A percentile compares a stretch with the other conserved stretches of the same genome.
These are phyloP conservation scores for Plectrocnemia conspersa DNA, from an alignment of 1,140 invertebrate species.

Conservation along the genomic window DNA sequence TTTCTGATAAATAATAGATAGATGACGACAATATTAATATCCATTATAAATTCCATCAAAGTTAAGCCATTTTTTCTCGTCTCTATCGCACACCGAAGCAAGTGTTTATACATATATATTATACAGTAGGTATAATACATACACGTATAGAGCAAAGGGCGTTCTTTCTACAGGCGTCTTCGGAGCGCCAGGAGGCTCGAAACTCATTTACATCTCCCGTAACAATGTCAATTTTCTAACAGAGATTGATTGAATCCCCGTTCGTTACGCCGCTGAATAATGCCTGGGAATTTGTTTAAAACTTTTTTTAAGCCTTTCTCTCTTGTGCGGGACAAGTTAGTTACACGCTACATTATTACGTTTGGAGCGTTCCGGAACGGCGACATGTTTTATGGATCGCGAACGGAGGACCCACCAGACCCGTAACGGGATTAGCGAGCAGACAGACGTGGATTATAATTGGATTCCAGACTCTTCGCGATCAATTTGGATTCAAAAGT, in stretches of 20 bases:
- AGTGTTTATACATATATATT: too few relatives aligned
- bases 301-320: constrained; percentile 31
- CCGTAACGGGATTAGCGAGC: constrained; percentile 17
- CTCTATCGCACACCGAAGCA: too few relatives aligned
- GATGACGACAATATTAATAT: not conserved
- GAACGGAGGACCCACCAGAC: constrained; percentile 7
- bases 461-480: constrained; percentile 14
- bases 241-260: constrained; percentile 34
- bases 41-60: constrained; percentile 3
- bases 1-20: too few relatives aligned
- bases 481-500: constrained; percentile 2
- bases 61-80: not conserved
- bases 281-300: constrained; percentile 31
- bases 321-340: constrained; percentile 6
- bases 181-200: not conserved
- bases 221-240: constrained; percentile 35
- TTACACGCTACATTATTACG: constrained; percentile 21
- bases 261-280: constrained; percentile 31
- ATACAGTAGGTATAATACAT: too few relatives aligned
- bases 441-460: constrained; percentile 17
- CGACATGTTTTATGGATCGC: constrained; percentile 22
- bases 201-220: constrained; percentile 28
- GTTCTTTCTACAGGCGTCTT: not conserved
- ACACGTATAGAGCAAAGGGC: not conserved
- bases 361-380: constrained; percentile 13